phyloP scores from a whole-genome alignment of 2,113 vertebrate genomes.

The Chaetodon trifascialis region DNA sequence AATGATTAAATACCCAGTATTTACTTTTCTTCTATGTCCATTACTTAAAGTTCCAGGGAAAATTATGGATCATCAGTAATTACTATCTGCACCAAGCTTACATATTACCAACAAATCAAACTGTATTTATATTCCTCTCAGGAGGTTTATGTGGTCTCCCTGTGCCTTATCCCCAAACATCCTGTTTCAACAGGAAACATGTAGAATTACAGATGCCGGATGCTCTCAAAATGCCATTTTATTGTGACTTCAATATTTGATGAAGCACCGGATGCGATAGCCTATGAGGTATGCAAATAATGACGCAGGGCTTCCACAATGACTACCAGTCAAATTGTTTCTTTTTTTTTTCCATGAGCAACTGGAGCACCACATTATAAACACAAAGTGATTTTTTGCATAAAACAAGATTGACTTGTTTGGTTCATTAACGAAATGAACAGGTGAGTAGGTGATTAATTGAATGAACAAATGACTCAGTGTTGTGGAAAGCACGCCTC shows the following conservation, averaged over 20 bases:
- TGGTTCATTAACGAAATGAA: constrained; percentile 64
- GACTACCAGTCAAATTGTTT: constrained; percentile 14
- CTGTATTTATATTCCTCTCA: neutral
- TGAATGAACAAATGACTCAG: constrained; percentile 61
- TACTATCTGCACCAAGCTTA: too few relatives aligned
- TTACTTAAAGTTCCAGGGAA: neutral
- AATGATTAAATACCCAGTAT: neutral
- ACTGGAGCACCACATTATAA: constrained; percentile 36
- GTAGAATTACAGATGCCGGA: neutral
- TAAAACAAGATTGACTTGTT: constrained; percentile 63
- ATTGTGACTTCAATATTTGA: constrained; percentile 42
- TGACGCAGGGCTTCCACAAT: constrained; percentile 23
- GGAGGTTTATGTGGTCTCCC: neutral
- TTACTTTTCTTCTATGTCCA: neutral
- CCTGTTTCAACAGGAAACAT: neutral
- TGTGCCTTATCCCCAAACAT: neutral
- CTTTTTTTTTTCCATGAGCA: constrained; percentile 7
- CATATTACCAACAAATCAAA: constrained; percentile 1
- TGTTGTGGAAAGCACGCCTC: constrained; percentile 30
- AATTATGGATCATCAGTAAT: neutral
- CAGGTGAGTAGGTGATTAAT: constrained; percentile 70
- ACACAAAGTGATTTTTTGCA: constrained; percentile 62
- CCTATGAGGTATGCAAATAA: constrained; percentile 39
- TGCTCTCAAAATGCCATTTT: constrained; percentile 32
- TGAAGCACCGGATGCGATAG: constrained; percentile 14